Evolutionary conservation across 1,140 invertebrate genomes (phyloP).

Genomic region (Callitettix versicolor): DNA sequence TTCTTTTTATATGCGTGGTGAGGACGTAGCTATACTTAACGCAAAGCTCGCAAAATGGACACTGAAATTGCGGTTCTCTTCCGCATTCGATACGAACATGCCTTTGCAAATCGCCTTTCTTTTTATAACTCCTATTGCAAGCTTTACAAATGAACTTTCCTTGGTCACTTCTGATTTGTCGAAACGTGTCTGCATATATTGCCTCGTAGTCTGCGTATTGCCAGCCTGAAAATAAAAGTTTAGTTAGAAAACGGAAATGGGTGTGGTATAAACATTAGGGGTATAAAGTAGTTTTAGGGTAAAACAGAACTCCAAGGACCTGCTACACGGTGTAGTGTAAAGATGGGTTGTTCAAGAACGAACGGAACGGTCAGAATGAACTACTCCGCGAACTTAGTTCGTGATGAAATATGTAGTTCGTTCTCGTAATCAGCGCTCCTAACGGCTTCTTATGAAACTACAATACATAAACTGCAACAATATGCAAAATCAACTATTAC

Average conservation of each 20-base stretch:
- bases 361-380: too few species aligned
- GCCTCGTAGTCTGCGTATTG: background rate
- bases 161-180: background rate
- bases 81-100: constrained; percentile 44
- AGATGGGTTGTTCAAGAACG: too few species aligned
- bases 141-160: constrained; percentile 17
- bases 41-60: constrained; percentile 31
- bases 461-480: too few species aligned
- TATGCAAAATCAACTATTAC: too few species aligned
- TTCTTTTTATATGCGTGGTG: background rate
- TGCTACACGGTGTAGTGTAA: too few species aligned
- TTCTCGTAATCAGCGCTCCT: too few species aligned
- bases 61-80: constrained; percentile 36
- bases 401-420: too few species aligned
- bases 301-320: too few species aligned
- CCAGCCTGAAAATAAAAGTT: background rate
- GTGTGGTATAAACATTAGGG: constrained; percentile 35
- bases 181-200: constrained; percentile 1
- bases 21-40: constrained; percentile 8
- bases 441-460: too few species aligned
- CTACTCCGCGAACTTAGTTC: too few species aligned
- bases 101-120: constrained; percentile 38
- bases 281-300: too few species aligned
- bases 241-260: constrained; percentile 8
- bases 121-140: constrained; percentile 39